Evolutionary conservation across 2,888 invertebrate species (phyloP).

Genomic region (Machimus atricapillus): DNA sequence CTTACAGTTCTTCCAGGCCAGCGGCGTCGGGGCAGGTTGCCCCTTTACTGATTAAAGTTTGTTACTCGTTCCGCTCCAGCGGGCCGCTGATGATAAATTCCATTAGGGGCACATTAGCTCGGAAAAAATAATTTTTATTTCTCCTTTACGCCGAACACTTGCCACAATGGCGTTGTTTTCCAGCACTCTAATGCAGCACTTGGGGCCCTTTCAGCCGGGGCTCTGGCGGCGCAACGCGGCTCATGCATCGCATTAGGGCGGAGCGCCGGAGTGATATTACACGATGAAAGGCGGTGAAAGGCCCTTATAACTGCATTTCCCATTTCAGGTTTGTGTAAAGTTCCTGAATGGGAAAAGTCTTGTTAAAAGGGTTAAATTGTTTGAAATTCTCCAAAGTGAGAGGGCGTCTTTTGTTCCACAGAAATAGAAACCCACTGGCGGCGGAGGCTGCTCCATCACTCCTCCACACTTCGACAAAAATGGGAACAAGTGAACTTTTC

Average conservation of each 20-base stretch:
- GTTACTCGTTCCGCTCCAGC: background rate
- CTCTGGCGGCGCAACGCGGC: background rate
- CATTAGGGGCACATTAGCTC: constrained; percentile 20
- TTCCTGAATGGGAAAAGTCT: constrained; percentile 33
- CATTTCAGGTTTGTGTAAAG: constrained; percentile 33
- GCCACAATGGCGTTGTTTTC: constrained; percentile 30
- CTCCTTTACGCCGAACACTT: constrained; percentile 21
- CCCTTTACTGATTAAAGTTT: background rate
- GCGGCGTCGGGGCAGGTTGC: background rate
- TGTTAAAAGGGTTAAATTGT: constrained; percentile 36
- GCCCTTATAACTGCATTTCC: constrained; percentile 35
- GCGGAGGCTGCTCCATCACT: background rate
- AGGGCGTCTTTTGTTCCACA: constrained; percentile 30
- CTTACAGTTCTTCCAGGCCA: background rate
- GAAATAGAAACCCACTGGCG: constrained; percentile 1
- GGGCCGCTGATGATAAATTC: background rate
- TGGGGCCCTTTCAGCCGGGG: background rate
- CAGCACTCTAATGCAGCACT: constrained; percentile 33
- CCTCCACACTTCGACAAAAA: constrained; percentile 1
- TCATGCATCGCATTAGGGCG: background rate
- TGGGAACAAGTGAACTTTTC: constrained; percentile 21
- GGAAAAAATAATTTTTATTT: constrained; percentile 32
- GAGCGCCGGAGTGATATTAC: background rate
- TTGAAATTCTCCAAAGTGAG: constrained; percentile 37
- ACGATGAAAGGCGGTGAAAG: background rate